These are phyloP conservation scores for Hippopotamus amphibius DNA, from an alignment of 2,113 vertebrate species.

Conservation along the genomic window DNA sequence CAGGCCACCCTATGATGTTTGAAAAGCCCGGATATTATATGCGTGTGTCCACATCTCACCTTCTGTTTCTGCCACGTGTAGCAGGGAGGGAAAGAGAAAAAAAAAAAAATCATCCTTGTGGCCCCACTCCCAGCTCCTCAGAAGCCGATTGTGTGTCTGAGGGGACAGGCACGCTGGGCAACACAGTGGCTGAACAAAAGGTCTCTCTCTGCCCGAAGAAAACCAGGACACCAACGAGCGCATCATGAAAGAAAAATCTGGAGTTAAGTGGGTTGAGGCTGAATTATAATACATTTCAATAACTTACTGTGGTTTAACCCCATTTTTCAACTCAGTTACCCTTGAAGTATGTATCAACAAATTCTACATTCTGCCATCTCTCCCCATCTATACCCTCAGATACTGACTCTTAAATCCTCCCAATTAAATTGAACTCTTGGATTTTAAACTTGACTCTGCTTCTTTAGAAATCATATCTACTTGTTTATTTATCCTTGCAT, in stretches of 20 bases:
- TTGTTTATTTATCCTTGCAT: not conserved
- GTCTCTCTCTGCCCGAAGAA: not conserved
- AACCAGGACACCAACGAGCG: not conserved
- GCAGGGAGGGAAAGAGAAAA: not conserved
- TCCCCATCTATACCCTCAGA: not conserved
- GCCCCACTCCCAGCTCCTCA: not conserved
- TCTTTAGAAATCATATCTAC: not conserved
- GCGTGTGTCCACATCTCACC: not conserved
- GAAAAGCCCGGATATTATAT: not conserved
- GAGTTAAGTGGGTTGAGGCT: not conserved
- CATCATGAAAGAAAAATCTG: not conserved
- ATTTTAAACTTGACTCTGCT: not conserved
- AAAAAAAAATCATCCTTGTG: not conserved
- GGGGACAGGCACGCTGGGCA: not conserved
- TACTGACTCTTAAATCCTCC: not conserved
- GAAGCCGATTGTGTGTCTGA: not conserved
- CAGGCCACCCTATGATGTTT: not conserved
- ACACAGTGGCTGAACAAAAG: not conserved
- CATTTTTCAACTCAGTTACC: not conserved
- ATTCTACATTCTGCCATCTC: not conserved
- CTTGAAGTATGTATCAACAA: not conserved
- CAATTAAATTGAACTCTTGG: not conserved
- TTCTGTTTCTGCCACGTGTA: not conserved
- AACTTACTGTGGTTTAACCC: not conserved
- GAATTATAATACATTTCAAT: not conserved